A percentile compares a stretch with the other conserved stretches of the same genome.
These are phyloP conservation scores for Lordiphosa clarofinis DNA, from an alignment of 1,140 invertebrate species.

Conservation along the genomic window DNA sequence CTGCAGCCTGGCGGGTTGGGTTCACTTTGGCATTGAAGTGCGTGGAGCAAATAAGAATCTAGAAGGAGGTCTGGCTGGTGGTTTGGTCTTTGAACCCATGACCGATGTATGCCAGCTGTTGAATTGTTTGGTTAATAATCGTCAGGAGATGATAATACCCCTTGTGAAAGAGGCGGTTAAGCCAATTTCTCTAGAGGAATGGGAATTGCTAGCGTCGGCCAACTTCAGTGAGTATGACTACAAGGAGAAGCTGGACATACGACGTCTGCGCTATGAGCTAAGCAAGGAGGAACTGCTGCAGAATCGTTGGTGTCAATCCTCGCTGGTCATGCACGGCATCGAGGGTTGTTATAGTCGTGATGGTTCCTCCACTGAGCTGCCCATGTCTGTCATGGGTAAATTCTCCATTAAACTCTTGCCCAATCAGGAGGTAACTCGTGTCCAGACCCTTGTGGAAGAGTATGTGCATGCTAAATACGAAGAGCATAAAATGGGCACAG, in stretches of 20 bases:
- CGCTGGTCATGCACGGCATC: conserved; percentile 34
- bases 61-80: conserved; percentile 24
- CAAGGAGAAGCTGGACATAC: conserved; percentile 19
- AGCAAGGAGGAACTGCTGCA: conserved; percentile 20
- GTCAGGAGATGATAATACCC: conserved; percentile 17
- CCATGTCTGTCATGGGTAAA: conserved; percentile 28
- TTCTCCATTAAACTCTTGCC: conserved; percentile 38
- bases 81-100: conserved; percentile 41
- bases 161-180: background rate
- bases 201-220: conserved; percentile 25
- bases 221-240: conserved; percentile 26
- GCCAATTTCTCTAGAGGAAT: conserved; percentile 5
- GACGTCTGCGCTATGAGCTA: conserved; percentile 14
- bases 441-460: background rate
- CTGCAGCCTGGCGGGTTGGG: conserved; percentile 31
- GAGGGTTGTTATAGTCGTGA: conserved; percentile 13
- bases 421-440: conserved; percentile 6
- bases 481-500: conserved; percentile 7
- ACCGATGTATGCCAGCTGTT: conserved; percentile 34
- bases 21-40: conserved; percentile 19
- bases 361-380: conserved; percentile 4
- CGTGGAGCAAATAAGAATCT: conserved; percentile 24
- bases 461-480: background rate
- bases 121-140: conserved; percentile 22
- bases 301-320: conserved; percentile 32